A percentile compares a stretch with the other conserved stretches of the same genome.
phyloP scores from a whole-genome alignment of 2,797 vertebrate species.

The Anableps anableps region DNA sequence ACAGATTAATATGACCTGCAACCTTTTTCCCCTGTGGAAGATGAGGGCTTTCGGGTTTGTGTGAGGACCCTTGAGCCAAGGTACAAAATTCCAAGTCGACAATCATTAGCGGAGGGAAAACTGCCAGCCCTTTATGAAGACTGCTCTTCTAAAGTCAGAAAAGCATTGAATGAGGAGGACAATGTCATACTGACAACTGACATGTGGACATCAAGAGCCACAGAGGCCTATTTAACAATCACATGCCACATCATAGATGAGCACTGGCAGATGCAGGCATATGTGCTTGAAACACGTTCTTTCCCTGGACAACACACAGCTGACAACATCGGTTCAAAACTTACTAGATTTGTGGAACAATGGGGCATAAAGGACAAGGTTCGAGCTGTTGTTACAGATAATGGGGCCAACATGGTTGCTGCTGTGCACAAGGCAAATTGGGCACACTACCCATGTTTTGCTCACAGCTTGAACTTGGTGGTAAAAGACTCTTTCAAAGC shows the following conservation, averaged over 20 bases:
- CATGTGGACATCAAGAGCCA: slow-evolving; percentile 51
- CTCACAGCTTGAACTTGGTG: too few species aligned
- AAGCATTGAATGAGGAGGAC: slow-evolving; percentile 12
- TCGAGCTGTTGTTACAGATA: slow-evolving; percentile 10
- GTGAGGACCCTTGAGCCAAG: background rate
- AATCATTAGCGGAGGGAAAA: slow-evolving; percentile 29
- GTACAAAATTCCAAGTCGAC: slow-evolving; percentile 18
- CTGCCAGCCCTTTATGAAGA: slow-evolving; percentile 42
- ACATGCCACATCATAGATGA: slow-evolving; percentile 37
- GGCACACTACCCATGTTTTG: too few species aligned
- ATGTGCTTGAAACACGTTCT: slow-evolving; percentile 19
- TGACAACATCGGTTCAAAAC: slow-evolving; percentile 17
- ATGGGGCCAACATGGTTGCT: slow-evolving; percentile 29
- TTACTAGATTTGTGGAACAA: too few species aligned
- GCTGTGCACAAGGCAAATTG: too few species aligned
- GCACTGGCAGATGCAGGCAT: slow-evolving; percentile 37
- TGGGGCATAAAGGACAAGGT: slow-evolving; percentile 3
- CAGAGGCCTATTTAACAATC: slow-evolving; percentile 46
- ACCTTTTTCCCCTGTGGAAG: background rate
- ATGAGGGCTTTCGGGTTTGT: background rate
- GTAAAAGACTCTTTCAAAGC: too few species aligned
- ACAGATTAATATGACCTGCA: background rate
- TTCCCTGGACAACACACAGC: slow-evolving; percentile 2
- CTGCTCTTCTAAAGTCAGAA: slow-evolving; percentile 27
- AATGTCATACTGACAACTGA: slow-evolving; percentile 34